A percentile compares a stretch with the other conserved stretches of the same genome.
These are phyloP conservation scores for Drosophila serrata DNA, from an alignment of 1,140 invertebrate genomes.

Conservation along the genomic window DNA sequence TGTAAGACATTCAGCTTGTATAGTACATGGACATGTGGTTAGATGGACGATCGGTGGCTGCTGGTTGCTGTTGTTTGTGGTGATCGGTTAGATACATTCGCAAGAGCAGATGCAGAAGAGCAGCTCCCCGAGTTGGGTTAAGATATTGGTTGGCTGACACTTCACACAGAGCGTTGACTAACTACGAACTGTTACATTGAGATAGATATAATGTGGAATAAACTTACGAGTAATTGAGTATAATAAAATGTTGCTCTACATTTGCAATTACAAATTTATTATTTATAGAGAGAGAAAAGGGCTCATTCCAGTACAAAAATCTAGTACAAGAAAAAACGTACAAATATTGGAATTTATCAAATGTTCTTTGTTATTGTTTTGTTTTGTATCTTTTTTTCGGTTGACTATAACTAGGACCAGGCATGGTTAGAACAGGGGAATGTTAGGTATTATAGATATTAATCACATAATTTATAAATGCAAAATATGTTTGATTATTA, in stretches of 20 bases:
- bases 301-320: constrained; percentile 59
- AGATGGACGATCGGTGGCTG: constrained; percentile 40
- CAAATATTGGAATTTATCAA: constrained; percentile 27
- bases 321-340: constrained; percentile 44
- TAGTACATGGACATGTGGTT: constrained; percentile 65
- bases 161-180: constrained; percentile 58
- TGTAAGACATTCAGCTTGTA: constrained; percentile 67
- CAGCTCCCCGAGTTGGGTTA: constrained; percentile 12
- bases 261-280: constrained; percentile 40
- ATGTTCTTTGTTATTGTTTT: constrained; percentile 17
- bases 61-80: constrained; percentile 24
- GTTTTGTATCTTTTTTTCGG: background rate
- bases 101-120: constrained; percentile 41
- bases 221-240: constrained; percentile 45
- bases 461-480: constrained; percentile 38
- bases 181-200: constrained; percentile 72
- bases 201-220: constrained; percentile 55
- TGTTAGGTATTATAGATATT: constrained; percentile 23
- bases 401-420: constrained; percentile 33
- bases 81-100: constrained; percentile 50
- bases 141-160: constrained; percentile 28
- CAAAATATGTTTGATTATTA: constrained; percentile 15
- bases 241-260: constrained; percentile 39
- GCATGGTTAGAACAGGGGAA: constrained; percentile 5
- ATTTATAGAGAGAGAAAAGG: constrained; percentile 50